Evolutionary conservation across 1,140 invertebrate genomes (phyloP).

Genomic region (Zeugodacus cucurbitae): DNA sequence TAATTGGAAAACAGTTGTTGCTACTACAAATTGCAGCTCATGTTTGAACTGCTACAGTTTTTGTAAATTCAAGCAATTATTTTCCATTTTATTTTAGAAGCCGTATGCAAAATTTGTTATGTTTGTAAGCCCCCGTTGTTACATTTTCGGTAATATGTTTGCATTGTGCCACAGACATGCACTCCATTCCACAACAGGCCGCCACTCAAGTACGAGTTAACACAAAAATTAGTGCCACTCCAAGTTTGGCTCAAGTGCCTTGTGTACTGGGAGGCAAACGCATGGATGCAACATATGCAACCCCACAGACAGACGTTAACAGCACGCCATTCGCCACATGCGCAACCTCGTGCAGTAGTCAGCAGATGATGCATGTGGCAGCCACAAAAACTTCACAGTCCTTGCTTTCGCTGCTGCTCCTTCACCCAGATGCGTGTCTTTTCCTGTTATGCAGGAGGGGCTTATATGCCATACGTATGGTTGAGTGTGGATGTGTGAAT

Average conservation of each 20-base stretch:
- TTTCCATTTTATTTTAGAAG: not conserved
- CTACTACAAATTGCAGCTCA: not conserved
- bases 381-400: not conserved
- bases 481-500: not conserved
- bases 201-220: conserved; percentile 30
- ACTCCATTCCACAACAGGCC: not conserved
- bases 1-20: not conserved
- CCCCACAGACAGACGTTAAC: not conserved
- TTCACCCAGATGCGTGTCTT: not conserved
- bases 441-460: not conserved
- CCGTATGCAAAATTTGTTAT: not conserved
- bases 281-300: not conserved
- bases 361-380: conserved; percentile 20
- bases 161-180: not conserved
- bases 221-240: conserved; percentile 33
- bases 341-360: too few relatives aligned
- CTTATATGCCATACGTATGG: not conserved
- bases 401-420: not conserved
- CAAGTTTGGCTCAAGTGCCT: conserved; percentile 4
- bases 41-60: not conserved
- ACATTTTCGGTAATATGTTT: conserved; percentile 30
- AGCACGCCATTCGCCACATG: not conserved
- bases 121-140: not conserved
- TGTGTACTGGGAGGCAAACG: not conserved
- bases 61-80: conserved; percentile 16